Evolutionary conservation across 2,888 invertebrate genomes (phyloP), one percentile per base, ranked within the genome.

Genomic region (Nomada fucata): DNA sequence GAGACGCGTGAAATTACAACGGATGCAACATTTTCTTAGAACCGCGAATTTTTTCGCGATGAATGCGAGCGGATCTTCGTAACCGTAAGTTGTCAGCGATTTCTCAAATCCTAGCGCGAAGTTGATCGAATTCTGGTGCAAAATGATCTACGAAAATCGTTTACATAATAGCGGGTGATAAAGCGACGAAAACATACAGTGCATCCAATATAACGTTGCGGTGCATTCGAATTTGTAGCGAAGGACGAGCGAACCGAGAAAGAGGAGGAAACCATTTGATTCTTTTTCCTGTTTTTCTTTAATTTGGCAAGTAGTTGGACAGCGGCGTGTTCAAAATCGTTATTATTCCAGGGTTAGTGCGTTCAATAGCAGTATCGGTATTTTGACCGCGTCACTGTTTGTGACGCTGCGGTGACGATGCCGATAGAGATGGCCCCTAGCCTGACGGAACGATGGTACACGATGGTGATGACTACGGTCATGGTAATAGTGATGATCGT

Each of bases 101-200:
- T 53, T 53, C 18, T 20, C n/a, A 10, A n/a, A 53, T 53, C n/a
- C 7, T n/a, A 2, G 18, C 53, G n/a, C 53, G 53, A n/a, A n/a
- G 1, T 0, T 11, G n/a, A 53, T 9, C 18, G n/a, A n/a, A 50
- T 50, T 7, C 50, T 18, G 15, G 4, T 50, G 50, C 18, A 15
- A 50, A 18, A 7, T 18, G 50, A 50, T 5, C 18, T 26, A 2
- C 11, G 36, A 61, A 61, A 50, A 52, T 65, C 50, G n/a, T 74
- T 79, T 67, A 55, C 44, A 26, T 70, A 74, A 80, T 55, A 57
- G 81, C 70, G 61, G 26, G 73, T 70, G 83, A 73, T 36, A 76
- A 76, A 76, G 57, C 53, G 53, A n/a, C n/a, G 20, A 20, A 18
- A 18, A n/a, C 53, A 2, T 47, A 47, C 11, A 47, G 13, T 47